Base-by-base conservation (phyloP, 2,797 vertebrate genomes). In the Chelon auratus region DNA sequence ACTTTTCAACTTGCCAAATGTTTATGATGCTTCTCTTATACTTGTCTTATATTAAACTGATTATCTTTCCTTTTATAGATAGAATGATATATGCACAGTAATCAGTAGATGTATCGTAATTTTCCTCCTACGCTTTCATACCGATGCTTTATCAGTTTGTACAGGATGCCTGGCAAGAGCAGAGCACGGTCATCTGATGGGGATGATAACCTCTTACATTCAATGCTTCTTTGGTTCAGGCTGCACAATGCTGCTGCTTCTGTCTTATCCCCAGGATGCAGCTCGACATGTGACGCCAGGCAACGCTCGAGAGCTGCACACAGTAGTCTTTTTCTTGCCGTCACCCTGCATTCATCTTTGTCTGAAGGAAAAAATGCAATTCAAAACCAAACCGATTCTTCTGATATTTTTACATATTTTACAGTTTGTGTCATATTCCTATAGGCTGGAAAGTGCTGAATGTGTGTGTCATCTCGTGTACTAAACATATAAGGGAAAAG, bases 271-370 rank as follows among this genome's bases (percentile, higher is more conserved):
- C 55, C 53, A 40, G 48, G 63, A 61, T 64, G 22, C 18, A 45
- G 64, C 7, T 57, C 51, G 52, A n/a, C 60, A 55, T 56, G 67
- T 68, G 66, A 60, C 60, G 24, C 36, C 3, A 40, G 11, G 43
- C 24, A 36, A 36, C 9, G 12, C 26, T 61, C 17, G 17, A 59
- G 18, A 33, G 5, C 30, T 33, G 30, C 30, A 33, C 30, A 33
- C 30, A 33, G 30, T 26, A 4, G 24, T 4, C 24, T 26, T 26
- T 57, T 22, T 42, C 17, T 17, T 15, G 14, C 9, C 13, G 22
- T 59, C 11, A 42, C 45, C 7, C 9, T 0, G 0, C 2, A 2
- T 17, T 7, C 17, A 15, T 33, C 30, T 30, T 30, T 30, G 30
- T 30, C 30, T 33, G 5, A 33, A 33, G 30, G 6, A 33, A 5